Base-by-base conservation (phyloP, 2,888 invertebrate species). In the Scaeva pyrastri region DNA sequence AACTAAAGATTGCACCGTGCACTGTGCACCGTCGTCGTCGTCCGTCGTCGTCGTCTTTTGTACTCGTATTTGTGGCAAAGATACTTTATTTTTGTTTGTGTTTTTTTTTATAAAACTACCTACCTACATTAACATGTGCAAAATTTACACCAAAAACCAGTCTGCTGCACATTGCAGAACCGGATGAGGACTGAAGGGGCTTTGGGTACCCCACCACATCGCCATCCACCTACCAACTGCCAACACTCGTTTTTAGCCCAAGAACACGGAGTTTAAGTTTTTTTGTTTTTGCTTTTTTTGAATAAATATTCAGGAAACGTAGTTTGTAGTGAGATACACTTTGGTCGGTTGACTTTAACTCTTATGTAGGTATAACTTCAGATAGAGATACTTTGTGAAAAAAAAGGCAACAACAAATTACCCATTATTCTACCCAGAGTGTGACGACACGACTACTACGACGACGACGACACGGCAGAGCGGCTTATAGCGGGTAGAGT, bases 221-320 rank as follows among this genome's bases (percentile, higher is more conserved):
- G 2, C 23, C 52, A 39, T 8, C 31, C 52, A 39, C 31, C 31
- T 31, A 48, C 19, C 16, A 48, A 55, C 48, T 60, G 39, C 43
- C 62, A 68, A 48, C 45, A 68, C 60, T 66, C 76, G 68, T 76
- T 81, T 76, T 76, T 55, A 77, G 81, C 81, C 76, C 85, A 85
- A 85, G 81, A 81, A 81, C 81, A 85, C n/a, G n/a, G n/a, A n/a
- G n/a, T 55, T 73, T 19, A 68, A 55, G 12, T 19, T 66, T 31
- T 48, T 23, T 68, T 21, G 10, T 16, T 45, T 19, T 43, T 64
- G n/a, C n/a, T 21, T n/a, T 50, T 14, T 84, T 70, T 64, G 36
- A 48, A 79, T 79, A 74, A 70, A 74, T 45, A 79, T 84, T 75
- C 84, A 80, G 84, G 80, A 84, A 84, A 84, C 84, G 84, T 84